Conservation (phyloP, 92 coral and sea anemone species). For the Bergia puertoricense region DNA sequence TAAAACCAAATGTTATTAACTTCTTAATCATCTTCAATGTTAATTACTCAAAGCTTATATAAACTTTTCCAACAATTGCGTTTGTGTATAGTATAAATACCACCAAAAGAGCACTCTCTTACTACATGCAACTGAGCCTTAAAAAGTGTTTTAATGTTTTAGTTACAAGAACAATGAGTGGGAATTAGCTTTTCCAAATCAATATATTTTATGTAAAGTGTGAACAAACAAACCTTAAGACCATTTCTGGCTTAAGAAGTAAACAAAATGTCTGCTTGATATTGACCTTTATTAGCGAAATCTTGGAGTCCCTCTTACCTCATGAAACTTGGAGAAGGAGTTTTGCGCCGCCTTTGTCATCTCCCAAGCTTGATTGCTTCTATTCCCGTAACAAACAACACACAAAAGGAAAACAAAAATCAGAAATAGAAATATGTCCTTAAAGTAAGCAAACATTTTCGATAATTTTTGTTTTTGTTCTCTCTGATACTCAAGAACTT, state of each 20-base stretch:
- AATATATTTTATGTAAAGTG: no score
- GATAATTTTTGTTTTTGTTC: neutral
- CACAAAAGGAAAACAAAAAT: neutral
- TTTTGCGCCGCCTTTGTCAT: neutral
- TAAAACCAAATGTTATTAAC: no score
- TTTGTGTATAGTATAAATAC: no score
- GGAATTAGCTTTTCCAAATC: no score
- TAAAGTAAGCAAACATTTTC: neutral
- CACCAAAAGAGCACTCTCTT: no score
- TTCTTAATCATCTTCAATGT: no score
- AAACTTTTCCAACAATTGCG: no score
- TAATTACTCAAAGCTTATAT: no score
- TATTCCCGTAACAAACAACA: constrained; percentile 2
- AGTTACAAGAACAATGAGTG: no score
- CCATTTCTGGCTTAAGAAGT: neutral
- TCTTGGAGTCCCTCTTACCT: neutral
- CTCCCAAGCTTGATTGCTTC: neutral
- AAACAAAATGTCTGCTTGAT: neutral
- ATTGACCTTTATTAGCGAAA: neutral
- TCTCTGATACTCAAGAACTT: constrained; percentile 9
- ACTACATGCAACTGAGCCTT: no score
- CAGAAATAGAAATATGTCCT: constrained; percentile 9
- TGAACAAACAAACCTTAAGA: no score
- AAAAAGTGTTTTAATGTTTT: no score
- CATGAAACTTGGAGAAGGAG: neutral